Conservation (phyloP, 2,888 invertebrate genomes). For the Ophion ellenae region DNA sequence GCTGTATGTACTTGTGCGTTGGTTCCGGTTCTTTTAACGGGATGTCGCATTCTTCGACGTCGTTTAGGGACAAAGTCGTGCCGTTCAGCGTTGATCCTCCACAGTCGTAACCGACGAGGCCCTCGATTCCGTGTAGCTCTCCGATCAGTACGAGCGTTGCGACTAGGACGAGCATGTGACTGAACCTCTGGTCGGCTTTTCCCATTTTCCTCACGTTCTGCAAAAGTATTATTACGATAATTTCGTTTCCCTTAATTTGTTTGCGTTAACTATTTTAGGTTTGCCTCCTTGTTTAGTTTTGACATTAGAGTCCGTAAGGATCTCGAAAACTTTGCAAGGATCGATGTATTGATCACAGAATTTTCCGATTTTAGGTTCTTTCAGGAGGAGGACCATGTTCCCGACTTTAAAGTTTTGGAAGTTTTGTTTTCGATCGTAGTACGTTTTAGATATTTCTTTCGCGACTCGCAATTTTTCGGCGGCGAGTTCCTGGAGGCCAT, state of each 20-base stretch:
- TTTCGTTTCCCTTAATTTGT: constrained; percentile 31
- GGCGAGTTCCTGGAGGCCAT: constrained; percentile 22
- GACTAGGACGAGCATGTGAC: no score
- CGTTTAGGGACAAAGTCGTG: no score
- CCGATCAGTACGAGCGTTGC: no score
- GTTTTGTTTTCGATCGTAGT: constrained; percentile 43
- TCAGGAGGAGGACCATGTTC: constrained; percentile 25
- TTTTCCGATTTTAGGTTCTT: constrained; percentile 36
- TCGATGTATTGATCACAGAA: constrained; percentile 31
- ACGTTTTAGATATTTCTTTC: constrained; percentile 34
- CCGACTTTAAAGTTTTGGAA: constrained; percentile 31
- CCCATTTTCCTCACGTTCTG: neutral
- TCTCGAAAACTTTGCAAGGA: constrained; percentile 32
- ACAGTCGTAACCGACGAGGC: no score
- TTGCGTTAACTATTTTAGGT: constrained; percentile 31
- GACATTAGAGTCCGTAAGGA: constrained; percentile 13
- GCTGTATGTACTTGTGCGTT: constrained; percentile 20
- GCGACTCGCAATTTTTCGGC: constrained; percentile 17
- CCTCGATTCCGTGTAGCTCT: no score
- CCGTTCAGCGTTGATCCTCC: no score
- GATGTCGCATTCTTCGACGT: no score
- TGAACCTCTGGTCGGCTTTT: neutral
- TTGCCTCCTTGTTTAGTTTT: constrained; percentile 18
- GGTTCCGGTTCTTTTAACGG: no score
- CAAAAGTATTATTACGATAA: constrained; percentile 2